These are phyloP conservation scores for Scolopax rusticola DNA, from an alignment of 2,797 vertebrate genomes.

Conservation along the genomic window DNA sequence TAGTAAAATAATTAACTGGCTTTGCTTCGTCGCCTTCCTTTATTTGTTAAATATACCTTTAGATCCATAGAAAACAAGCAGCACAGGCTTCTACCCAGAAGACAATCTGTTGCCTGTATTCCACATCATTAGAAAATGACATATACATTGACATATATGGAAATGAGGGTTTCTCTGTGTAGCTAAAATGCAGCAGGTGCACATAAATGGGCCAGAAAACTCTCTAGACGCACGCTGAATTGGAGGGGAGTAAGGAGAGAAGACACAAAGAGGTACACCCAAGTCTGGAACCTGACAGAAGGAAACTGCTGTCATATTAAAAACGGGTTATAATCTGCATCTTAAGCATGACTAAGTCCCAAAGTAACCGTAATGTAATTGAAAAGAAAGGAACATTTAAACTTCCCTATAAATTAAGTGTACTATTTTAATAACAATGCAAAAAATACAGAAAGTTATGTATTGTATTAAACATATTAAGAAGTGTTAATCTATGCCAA, in stretches of 20 bases:
- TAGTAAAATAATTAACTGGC: neutral
- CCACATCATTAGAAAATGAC: accelerated
- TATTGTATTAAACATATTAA: neutral
- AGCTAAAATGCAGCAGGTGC: neutral
- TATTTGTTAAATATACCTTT: neutral
- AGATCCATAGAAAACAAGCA: neutral
- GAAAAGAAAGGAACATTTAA: neutral
- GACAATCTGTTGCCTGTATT: neutral
- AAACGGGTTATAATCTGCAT: neutral
- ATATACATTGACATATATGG: neutral
- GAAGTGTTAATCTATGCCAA: neutral
- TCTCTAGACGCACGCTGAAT: neutral
- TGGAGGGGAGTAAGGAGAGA: neutral
- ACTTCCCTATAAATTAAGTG: neutral
- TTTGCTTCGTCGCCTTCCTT: neutral
- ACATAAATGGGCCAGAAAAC: neutral
- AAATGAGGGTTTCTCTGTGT: neutral
- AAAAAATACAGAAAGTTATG: neutral
- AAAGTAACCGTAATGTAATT: neutral
- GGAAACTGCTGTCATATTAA: neutral
- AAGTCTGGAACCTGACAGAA: neutral
- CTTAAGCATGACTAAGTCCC: neutral
- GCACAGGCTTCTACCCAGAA: accelerated
- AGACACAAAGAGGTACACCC: neutral
- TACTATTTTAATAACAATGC: neutral